A percentile compares a stretch with the other conserved stretches of the same genome.
Conservation (phyloP, 2,888 invertebrate species). For the Apantesis nais region DNA sequence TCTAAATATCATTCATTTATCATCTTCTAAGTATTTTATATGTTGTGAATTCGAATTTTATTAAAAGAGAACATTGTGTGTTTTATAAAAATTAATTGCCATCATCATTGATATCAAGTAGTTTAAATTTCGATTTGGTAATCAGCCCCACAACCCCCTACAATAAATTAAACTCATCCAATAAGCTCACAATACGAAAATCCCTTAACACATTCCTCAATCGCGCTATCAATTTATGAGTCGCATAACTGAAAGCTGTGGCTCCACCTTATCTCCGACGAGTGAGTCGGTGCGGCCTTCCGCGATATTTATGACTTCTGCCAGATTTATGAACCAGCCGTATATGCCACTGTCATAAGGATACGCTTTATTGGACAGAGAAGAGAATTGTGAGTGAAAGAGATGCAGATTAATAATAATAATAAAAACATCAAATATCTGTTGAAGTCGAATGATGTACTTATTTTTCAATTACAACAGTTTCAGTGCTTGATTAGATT, state of each 20-base stretch:
- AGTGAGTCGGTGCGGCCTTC: conserved; percentile 63
- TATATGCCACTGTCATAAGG: conserved; percentile 27
- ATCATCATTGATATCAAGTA: background rate
- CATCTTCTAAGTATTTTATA: too few species aligned
- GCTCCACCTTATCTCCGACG: conserved; percentile 67
- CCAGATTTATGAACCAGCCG: conserved; percentile 57
- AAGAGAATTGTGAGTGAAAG: conserved; percentile 1
- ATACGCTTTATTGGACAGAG: conserved; percentile 28
- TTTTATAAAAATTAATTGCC: too few species aligned
- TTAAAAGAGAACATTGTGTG: too few species aligned
- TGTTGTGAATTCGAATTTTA: too few species aligned
- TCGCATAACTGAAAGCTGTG: conserved; percentile 43
- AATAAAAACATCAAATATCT: too few species aligned
- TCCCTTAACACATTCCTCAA: background rate
- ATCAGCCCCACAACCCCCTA: background rate
- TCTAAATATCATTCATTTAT: too few species aligned
- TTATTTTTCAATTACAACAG: too few species aligned
- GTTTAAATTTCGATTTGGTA: background rate
- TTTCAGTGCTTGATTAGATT: too few species aligned
- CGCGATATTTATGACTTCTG: conserved; percentile 64
- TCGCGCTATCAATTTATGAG: conserved; percentile 19
- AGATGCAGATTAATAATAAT: background rate
- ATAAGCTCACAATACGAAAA: background rate
- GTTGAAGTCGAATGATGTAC: too few species aligned
- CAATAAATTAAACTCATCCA: background rate